Percentiles rank a stretch among this genome's conserved stretches.
phyloP scores from a whole-genome alignment of 2,797 vertebrate species.

The Psittacula echo region DNA sequence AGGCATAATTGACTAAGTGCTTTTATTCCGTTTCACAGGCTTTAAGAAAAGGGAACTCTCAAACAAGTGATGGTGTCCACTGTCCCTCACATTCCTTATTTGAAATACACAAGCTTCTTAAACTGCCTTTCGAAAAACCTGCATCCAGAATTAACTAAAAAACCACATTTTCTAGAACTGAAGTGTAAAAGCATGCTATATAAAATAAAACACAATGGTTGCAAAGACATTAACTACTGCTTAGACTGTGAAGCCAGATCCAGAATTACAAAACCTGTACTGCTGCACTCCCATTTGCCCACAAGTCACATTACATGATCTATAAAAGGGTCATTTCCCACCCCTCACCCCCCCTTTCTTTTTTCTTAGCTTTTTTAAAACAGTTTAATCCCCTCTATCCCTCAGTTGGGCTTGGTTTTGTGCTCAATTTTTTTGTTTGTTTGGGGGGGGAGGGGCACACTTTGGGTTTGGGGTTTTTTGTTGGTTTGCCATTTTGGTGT shows the following conservation, averaged over 20 bases:
- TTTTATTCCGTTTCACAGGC: not conserved
- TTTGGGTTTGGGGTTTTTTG: too few species aligned
- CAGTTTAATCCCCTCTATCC: not conserved
- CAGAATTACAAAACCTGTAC: not conserved
- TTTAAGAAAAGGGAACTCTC: not conserved
- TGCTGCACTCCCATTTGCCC: not conserved
- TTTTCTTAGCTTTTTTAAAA: not conserved
- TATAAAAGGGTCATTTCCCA: not conserved
- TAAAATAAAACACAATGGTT: not conserved
- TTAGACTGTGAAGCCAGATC: not conserved
- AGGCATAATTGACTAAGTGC: not conserved
- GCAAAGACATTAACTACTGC: not conserved
- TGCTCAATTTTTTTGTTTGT: not conserved
- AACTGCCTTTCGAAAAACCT: not conserved
- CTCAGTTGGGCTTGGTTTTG: not conserved
- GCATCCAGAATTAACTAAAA: not conserved
- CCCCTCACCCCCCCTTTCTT: accelerated
- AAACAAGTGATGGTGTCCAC: not conserved
- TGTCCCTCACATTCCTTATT: not conserved
- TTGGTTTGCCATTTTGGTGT: not conserved
- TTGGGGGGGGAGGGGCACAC: not conserved
- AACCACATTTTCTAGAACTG: not conserved
- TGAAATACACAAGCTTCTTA: not conserved
- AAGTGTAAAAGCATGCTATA: not conserved
- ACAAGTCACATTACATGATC: not conserved